Evolutionary conservation across 2,888 invertebrate species (phyloP), one percentile per base, ranked within the genome.

Genomic region (Heliconius erato): DNA sequence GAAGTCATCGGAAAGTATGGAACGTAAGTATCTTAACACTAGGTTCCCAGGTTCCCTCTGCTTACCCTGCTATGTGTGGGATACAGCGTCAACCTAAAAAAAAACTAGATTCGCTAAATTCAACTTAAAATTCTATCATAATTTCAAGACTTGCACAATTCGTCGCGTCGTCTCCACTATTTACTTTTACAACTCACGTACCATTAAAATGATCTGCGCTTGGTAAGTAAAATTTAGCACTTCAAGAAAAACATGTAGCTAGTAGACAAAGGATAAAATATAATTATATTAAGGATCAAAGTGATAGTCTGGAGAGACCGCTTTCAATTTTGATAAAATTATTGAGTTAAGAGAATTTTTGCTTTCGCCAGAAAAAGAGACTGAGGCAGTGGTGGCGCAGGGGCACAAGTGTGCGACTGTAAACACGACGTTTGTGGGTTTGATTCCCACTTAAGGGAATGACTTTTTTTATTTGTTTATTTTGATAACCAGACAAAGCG

Each of bases 111-210:
- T 35, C 9, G 9, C 40, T 11, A 40, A 11, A 40, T 40, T 69
- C 40, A 32, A n/a, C 35, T 23, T 40, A 40, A 23, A 35, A 71
- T 35, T 71, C 14, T 12, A 71, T n/a, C 5, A 23, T 35, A 35
- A 32, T 54, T 54, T 54, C 4, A 71, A 40, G 40, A 40, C 26
- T 14, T 40, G 12, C 9, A 6, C 40, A 23, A 44, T 40, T 44
- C n/a, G 26, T 26, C n/a, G 71, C 71, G 40, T 40, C 71, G 71
- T 44, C 26, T n/a, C 71, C 14, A 26, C 40, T 40, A 44, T 35
- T 71, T n/a, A 71, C 40, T 71, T n/a, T n/a, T 71, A 26, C 44
- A 14, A 26, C 71, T 71, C 71, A 71, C 71, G 44, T 44, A 44
- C n/a, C 44, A 71, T 71, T 71, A 71, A 44, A 71, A 71, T 71